Percentiles rank a stretch among this genome's conserved stretches.
These are phyloP conservation scores for Aphodius sticticus DNA, from an alignment of 2,888 invertebrate species.

Conservation along the genomic window DNA sequence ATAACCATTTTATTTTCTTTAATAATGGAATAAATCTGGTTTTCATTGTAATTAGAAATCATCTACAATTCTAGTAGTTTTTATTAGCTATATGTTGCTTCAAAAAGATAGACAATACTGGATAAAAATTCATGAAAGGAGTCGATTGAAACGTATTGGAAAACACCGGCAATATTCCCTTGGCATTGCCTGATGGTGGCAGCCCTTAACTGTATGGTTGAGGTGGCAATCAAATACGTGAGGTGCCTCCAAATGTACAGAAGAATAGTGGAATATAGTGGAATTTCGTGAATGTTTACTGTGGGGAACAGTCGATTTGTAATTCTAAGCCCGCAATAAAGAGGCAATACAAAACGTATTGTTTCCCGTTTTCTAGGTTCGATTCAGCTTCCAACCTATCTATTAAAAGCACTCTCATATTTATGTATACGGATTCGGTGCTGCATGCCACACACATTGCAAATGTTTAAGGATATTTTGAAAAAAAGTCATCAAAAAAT, in stretches of 20 bases:
- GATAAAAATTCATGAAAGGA: not conserved
- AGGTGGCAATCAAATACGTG: not conserved
- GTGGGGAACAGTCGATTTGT: not conserved
- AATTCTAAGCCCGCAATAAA: not conserved
- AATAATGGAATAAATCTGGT: too few relatives aligned
- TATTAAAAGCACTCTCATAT: not conserved
- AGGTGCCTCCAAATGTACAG: not conserved
- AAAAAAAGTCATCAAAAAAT: too few relatives aligned
- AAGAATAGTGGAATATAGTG: not conserved
- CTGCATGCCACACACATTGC: too few relatives aligned
- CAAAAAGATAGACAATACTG: not conserved
- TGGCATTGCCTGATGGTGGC: not conserved
- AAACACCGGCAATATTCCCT: not conserved
- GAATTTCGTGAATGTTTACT: not conserved
- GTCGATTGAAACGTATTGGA: not conserved
- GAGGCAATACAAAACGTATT: not conserved
- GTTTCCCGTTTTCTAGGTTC: not conserved
- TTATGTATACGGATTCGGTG: too few relatives aligned
- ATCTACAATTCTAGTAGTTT: too few relatives aligned
- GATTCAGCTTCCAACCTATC: not conserved
- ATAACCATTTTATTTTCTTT: too few relatives aligned
- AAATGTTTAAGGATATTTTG: too few relatives aligned
- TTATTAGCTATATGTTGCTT: not conserved
- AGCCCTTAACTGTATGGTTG: not conserved
- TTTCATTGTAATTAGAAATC: too few relatives aligned